These are phyloP conservation scores for Agrilus mali DNA, from an alignment of 2,888 invertebrate genomes.

Conservation along the genomic window DNA sequence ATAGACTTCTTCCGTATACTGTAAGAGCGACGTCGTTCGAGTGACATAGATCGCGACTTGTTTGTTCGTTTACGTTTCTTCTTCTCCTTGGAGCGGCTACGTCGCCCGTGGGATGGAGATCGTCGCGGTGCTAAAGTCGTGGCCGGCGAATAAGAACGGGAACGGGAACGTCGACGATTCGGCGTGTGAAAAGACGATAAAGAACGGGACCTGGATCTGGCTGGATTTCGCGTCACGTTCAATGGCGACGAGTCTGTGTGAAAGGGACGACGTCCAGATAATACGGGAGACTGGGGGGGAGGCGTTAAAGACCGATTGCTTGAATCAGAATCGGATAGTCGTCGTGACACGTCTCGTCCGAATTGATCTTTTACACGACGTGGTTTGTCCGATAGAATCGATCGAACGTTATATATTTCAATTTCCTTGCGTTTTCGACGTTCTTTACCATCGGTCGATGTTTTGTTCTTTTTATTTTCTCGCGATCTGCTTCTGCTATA, in stretches of 20 bases:
- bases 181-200: slow-evolving; percentile 6
- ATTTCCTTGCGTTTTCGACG: slow-evolving; percentile 63
- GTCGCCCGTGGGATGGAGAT: slow-evolving; percentile 26
- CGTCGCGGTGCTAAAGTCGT: slow-evolving; percentile 23
- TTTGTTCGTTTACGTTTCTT: slow-evolving; percentile 13
- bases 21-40: slow-evolving; percentile 12
- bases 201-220: slow-evolving; percentile 17
- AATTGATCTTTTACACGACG: slow-evolving; percentile 56
- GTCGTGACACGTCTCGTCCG: slow-evolving; percentile 51
- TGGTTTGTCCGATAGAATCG: slow-evolving; percentile 58
- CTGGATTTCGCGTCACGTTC: slow-evolving; percentile 3
- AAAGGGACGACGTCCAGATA: slow-evolving; percentile 4
- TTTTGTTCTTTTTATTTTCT: slow-evolving; percentile 22
- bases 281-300: background rate
- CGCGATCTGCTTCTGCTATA: slow-evolving; percentile 32
- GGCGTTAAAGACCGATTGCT: slow-evolving; percentile 16
- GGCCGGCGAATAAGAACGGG: slow-evolving; percentile 4
- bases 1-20: slow-evolving; percentile 22
- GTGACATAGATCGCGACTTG: slow-evolving; percentile 11
- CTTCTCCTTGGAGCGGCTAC: slow-evolving; percentile 19
- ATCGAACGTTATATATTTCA: slow-evolving; percentile 72
- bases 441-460: slow-evolving; percentile 29
- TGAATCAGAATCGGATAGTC: slow-evolving; percentile 20
- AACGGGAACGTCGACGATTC: slow-evolving; percentile 3
- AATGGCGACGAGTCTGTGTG: slow-evolving; percentile 9